Evolutionary conservation across 2,113 vertebrate species (phyloP).

Genomic region (Neolamprologus brichardi): DNA sequence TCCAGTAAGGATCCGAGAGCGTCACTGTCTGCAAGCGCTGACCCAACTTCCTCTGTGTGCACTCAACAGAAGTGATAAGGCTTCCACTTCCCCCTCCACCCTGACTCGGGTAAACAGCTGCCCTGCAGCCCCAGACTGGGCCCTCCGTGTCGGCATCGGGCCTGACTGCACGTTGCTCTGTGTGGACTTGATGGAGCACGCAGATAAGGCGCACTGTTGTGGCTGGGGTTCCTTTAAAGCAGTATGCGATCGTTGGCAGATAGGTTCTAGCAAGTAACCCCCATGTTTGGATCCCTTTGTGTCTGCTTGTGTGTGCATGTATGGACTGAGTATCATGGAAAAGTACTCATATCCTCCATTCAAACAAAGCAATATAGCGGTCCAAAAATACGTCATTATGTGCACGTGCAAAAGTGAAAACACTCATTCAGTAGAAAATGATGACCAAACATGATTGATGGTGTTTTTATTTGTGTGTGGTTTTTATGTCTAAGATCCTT

Average conservation of each 20-base stretch:
- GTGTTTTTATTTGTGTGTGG: not conserved
- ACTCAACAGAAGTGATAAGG: slow-evolving; percentile 25
- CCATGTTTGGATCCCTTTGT: not conserved
- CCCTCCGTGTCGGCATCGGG: not conserved
- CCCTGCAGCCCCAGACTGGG: not conserved
- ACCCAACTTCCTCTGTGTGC: slow-evolving; percentile 37
- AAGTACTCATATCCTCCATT: too few relatives aligned
- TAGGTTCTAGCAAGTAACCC: not conserved
- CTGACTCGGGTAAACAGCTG: not conserved
- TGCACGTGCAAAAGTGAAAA: not conserved
- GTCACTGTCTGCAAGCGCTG: not conserved
- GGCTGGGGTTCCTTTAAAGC: slow-evolving; percentile 6
- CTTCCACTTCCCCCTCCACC: slow-evolving; percentile 20
- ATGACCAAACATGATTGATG: not conserved
- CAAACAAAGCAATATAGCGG: too few relatives aligned
- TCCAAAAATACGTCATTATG: too few relatives aligned
- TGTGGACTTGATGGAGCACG: slow-evolving; percentile 28
- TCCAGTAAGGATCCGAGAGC: slow-evolving; percentile 36
- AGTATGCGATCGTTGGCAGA: not conserved
- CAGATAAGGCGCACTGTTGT: slow-evolving; percentile 54
- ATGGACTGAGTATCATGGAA: too few relatives aligned
- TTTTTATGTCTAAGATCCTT: not conserved
- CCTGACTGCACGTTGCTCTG: slow-evolving; percentile 22
- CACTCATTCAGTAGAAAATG: not conserved
- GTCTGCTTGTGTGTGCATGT: not conserved